phyloP scores from a whole-genome alignment of 2,888 invertebrate genomes.

The Cosmorhoe ocellata region DNA sequence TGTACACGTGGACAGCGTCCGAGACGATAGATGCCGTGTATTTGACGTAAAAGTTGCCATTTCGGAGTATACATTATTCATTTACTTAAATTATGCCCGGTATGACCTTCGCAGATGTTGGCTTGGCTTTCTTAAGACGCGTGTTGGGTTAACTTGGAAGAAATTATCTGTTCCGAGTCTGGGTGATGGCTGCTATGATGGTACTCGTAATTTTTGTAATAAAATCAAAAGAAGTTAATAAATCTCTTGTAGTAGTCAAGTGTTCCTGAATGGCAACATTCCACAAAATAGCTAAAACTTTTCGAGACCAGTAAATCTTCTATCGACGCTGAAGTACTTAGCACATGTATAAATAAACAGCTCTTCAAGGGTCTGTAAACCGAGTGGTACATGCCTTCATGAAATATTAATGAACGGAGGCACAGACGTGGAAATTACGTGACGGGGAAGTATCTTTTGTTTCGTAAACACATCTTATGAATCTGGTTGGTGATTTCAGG shows the following conservation, averaged over 20 bases:
- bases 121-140: too few relatives aligned
- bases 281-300: constrained; percentile 3
- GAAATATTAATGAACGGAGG: constrained; percentile 33
- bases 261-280: too few relatives aligned
- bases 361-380: constrained; percentile 22
- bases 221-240: too few relatives aligned
- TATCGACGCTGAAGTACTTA: constrained; percentile 21
- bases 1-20: constrained; percentile 9
- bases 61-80: background rate
- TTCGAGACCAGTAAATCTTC: constrained; percentile 16
- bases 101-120: too few relatives aligned
- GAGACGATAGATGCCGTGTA: constrained; percentile 7
- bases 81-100: too few relatives aligned
- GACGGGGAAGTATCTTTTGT: constrained; percentile 21
- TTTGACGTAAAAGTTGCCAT: background rate
- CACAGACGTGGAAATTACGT: constrained; percentile 20
- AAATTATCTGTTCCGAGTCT: too few relatives aligned
- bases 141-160: too few relatives aligned
- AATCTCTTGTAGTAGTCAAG: background rate
- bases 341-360: constrained; percentile 26
- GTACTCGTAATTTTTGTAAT: too few relatives aligned
- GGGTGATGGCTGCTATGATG: too few relatives aligned
- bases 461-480: constrained; percentile 15
- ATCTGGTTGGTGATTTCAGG: constrained; percentile 14
- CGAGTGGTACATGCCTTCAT: constrained; percentile 22